A percentile compares a stretch with the other conserved stretches of the same genome.
Evolutionary conservation across 2,113 vertebrate species (phyloP).

Genomic region (Redunca redunca): DNA sequence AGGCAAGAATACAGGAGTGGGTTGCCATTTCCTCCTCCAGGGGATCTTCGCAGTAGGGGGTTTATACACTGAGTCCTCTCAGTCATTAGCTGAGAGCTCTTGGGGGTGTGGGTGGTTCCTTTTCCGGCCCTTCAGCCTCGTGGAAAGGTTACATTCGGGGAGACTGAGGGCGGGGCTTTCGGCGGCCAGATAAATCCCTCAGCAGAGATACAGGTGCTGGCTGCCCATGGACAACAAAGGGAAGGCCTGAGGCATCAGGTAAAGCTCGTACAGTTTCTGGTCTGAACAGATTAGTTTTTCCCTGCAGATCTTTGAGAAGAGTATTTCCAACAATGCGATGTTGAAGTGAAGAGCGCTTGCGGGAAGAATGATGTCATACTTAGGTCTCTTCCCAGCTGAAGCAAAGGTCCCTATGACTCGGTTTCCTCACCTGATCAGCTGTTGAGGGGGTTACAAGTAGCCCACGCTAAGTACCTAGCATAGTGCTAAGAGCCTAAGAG

Average conservation of each 20-base stretch:
- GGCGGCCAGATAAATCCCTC: background rate
- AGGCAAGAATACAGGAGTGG: background rate
- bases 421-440: background rate
- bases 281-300: conserved; percentile 1
- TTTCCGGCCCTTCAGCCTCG: background rate
- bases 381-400: background rate
- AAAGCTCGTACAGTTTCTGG: background rate
- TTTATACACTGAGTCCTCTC: background rate
- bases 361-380: background rate
- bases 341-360: background rate
- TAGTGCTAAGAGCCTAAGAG: background rate
- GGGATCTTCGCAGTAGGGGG: background rate
- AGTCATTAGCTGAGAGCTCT: background rate
- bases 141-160: too few species aligned
- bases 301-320: background rate
- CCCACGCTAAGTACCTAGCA: background rate
- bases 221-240: background rate
- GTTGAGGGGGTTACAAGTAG: background rate
- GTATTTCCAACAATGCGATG: background rate
- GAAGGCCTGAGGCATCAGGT: background rate
- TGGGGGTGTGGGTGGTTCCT: background rate
- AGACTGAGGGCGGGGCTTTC: background rate
- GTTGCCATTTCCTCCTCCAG: background rate
- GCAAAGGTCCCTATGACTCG: background rate
- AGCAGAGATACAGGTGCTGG: background rate